Percentiles rank a stretch among this genome's conserved stretches.
These are phyloP conservation scores for Tenodera sinensis DNA, from an alignment of 2,888 invertebrate genomes.

Conservation along the genomic window DNA sequence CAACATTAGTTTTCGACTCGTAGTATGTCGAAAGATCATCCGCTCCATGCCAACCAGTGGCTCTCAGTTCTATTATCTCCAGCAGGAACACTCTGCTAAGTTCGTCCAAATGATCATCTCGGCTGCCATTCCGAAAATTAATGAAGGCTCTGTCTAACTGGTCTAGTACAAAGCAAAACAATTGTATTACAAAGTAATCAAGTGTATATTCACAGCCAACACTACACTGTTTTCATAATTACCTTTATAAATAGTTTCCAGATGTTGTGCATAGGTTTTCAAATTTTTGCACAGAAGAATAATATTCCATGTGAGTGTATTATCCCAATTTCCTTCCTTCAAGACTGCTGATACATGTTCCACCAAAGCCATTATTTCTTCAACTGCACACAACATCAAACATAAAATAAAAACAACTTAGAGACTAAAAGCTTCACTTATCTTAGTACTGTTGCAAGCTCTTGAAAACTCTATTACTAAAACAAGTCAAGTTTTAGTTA, in stretches of 20 bases:
- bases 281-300: constrained; percentile 75
- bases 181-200: not conserved
- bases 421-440: no score
- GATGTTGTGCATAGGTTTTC: constrained; percentile 68
- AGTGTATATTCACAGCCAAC: not conserved
- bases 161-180: constrained; percentile 47
- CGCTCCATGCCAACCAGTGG: constrained; percentile 84
- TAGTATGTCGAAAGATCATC: constrained; percentile 84
- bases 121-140: constrained; percentile 83
- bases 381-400: constrained; percentile 55
- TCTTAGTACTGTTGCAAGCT: no score
- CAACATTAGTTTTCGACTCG: constrained; percentile 47
- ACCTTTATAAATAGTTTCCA: constrained; percentile 75
- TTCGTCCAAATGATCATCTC: constrained; percentile 81
- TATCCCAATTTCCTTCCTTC: constrained; percentile 69
- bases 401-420: no score
- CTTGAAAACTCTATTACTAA: no score
- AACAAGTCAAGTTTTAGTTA: no score
- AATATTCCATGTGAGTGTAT: constrained; percentile 67
- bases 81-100: constrained; percentile 83
- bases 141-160: constrained; percentile 78
- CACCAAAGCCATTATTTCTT: constrained; percentile 76
- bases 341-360: constrained; percentile 76
- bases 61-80: constrained; percentile 89
- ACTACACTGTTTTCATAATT: constrained; percentile 14